Evolutionary conservation across 2,888 invertebrate genomes (phyloP).

Genomic region (Xylocampa areola): DNA sequence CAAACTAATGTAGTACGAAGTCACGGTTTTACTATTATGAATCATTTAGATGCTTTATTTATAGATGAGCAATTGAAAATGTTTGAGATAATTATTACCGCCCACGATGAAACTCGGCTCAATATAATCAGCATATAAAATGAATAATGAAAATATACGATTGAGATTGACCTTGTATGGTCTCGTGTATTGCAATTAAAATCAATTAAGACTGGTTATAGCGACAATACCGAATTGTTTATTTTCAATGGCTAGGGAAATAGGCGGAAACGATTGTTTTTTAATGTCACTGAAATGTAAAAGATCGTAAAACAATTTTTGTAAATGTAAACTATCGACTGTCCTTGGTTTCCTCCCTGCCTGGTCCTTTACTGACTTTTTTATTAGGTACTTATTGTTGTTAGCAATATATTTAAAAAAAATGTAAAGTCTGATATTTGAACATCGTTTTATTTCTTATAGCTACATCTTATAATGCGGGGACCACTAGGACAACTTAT

Average conservation of each 20-base stretch:
- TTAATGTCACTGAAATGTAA: background rate
- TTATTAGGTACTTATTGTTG: too few species aligned
- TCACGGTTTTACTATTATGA: slow-evolving; percentile 32
- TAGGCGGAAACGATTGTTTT: too few species aligned
- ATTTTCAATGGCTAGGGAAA: too few species aligned
- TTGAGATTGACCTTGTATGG: slow-evolving; percentile 28
- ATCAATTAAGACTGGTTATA: slow-evolving; percentile 28
- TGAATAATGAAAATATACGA: slow-evolving; percentile 50
- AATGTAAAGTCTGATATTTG: too few species aligned
- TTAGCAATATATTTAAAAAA: too few species aligned
- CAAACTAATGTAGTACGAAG: slow-evolving; percentile 18
- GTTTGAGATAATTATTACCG: slow-evolving; percentile 61
- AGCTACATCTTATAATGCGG: too few species aligned
- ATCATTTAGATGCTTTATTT: slow-evolving; percentile 35
- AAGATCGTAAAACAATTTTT: too few species aligned
- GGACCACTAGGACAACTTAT: too few species aligned
- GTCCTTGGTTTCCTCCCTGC: too few species aligned
- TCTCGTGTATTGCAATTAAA: slow-evolving; percentile 31
- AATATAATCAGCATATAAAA: slow-evolving; percentile 58
- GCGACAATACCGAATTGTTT: slow-evolving; percentile 10
- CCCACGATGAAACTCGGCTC: slow-evolving; percentile 61
- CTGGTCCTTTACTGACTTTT: too few species aligned
- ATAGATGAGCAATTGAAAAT: slow-evolving; percentile 46
- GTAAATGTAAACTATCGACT: too few species aligned
- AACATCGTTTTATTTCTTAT: too few species aligned